Evolutionary conservation across 2,113 vertebrate species (phyloP).

Genomic region (Corythaeola cristata): DNA sequence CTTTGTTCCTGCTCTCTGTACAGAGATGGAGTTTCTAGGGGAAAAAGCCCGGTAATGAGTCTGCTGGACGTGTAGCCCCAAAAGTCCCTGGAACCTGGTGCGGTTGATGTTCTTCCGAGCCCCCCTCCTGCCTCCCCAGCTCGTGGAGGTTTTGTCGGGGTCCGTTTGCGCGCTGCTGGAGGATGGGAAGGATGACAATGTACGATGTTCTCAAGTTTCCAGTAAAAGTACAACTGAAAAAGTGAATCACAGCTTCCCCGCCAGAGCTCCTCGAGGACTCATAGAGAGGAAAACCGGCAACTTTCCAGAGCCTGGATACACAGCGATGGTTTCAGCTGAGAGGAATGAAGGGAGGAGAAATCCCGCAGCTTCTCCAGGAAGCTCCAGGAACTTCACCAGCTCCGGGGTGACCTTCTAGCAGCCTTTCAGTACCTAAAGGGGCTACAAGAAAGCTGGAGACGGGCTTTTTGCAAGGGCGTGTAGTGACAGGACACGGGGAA

Average conservation of each 20-base stretch:
- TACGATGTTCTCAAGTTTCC: conserved; percentile 35
- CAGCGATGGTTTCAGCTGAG: background rate
- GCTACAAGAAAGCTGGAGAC: no score
- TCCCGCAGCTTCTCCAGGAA: background rate
- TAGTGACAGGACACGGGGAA: no score
- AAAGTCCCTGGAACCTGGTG: background rate
- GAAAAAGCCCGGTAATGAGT: background rate
- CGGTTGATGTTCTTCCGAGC: background rate
- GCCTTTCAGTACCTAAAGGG: no score
- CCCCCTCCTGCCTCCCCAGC: background rate
- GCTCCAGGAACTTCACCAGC: no score
- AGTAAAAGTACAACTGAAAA: conserved; percentile 42
- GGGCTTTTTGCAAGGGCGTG: no score
- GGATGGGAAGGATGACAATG: conserved; percentile 19
- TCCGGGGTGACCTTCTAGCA: no score
- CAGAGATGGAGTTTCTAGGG: background rate
- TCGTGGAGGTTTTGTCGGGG: background rate
- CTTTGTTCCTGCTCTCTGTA: background rate
- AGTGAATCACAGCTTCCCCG: conserved; percentile 62
- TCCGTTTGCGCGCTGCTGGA: background rate
- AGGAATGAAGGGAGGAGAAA: background rate
- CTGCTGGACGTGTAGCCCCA: background rate
- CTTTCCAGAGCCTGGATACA: background rate
- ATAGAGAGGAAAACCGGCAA: background rate
- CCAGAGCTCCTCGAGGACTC: background rate